Conservation (phyloP, 2,888 invertebrate genomes). For the Agriopis leucophaearia region DNA sequence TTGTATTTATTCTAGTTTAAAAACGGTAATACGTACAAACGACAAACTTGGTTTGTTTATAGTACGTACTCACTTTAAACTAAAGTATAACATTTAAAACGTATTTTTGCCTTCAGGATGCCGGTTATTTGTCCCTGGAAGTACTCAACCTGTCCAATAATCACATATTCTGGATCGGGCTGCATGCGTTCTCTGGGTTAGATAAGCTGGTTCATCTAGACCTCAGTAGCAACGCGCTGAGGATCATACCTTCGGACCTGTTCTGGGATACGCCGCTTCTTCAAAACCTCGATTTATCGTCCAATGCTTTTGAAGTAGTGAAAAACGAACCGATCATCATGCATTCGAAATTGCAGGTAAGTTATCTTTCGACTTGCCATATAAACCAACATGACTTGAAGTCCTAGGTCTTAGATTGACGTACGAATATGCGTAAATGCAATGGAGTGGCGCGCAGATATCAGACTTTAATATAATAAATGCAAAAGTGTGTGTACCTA, state of each 20-base stretch:
- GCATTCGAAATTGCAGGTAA: slow-evolving; percentile 83
- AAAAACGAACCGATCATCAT: slow-evolving; percentile 85
- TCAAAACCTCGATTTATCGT: slow-evolving; percentile 85
- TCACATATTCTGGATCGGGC: slow-evolving; percentile 87
- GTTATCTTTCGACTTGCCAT: not conserved
- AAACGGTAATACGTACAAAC: too few relatives aligned
- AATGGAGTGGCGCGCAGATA: too few relatives aligned
- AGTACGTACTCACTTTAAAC: too few relatives aligned
- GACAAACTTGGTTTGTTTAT: too few relatives aligned
- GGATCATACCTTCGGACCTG: slow-evolving; percentile 84
- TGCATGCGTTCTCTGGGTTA: slow-evolving; percentile 87
- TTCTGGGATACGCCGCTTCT: slow-evolving; percentile 86
- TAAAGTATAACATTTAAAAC: too few relatives aligned
- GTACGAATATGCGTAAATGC: not conserved
- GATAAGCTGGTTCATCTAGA: slow-evolving; percentile 83
- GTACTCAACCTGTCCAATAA: slow-evolving; percentile 86
- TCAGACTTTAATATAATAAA: too few relatives aligned
- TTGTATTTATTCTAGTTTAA: too few relatives aligned
- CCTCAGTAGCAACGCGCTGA: slow-evolving; percentile 87
- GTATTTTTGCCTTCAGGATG: slow-evolving; percentile 70
- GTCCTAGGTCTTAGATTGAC: too few relatives aligned
- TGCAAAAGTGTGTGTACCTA: too few relatives aligned
- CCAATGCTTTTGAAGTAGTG: slow-evolving; percentile 87
- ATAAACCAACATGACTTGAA: not conserved
- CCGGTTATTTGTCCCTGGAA: slow-evolving; percentile 78